phyloP scores from a whole-genome alignment of 2,888 invertebrate genomes.

The Steinernema hermaphroditum region DNA sequence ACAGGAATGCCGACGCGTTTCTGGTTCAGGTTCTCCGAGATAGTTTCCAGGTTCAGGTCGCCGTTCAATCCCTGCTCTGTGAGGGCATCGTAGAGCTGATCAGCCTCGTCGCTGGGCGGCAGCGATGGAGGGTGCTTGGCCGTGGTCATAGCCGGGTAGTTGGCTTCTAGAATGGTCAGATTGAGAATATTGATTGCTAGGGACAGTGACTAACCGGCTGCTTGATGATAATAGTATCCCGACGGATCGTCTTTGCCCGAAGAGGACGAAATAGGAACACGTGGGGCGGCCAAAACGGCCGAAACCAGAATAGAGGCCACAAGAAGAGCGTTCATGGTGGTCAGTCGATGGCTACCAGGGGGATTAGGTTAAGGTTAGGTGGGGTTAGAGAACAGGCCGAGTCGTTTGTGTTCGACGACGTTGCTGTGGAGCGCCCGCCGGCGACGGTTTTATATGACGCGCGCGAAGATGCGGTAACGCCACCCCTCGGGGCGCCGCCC shows the following conservation, averaged over 20 bases:
- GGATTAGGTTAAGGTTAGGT: neutral
- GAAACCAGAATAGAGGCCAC: neutral
- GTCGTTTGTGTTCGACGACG: slow-evolving; percentile 12
- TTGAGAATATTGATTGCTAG: neutral
- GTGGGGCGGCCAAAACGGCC: neutral
- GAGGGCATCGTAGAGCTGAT: slow-evolving; percentile 17
- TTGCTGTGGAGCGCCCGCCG: neutral
- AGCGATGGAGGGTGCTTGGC: slow-evolving; percentile 4
- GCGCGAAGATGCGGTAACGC: neutral
- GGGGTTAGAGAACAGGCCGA: neutral
- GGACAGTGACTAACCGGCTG: slow-evolving; percentile 1
- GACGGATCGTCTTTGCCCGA: slow-evolving; percentile 5
- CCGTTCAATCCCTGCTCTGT: neutral
- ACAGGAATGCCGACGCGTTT: neutral
- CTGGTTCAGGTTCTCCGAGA: slow-evolving; percentile 8
- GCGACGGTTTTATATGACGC: slow-evolving; percentile 16
- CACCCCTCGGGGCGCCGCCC: slow-evolving; percentile 10
- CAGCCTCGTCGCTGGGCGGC: slow-evolving; percentile 17
- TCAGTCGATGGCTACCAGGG: neutral
- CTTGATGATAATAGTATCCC: slow-evolving; percentile 3
- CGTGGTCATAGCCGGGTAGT: slow-evolving; percentile 16
- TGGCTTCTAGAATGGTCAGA: neutral
- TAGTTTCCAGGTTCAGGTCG: slow-evolving; percentile 14
- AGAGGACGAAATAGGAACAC: neutral
- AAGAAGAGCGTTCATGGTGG: neutral